Base-by-base conservation (phyloP, 37 sponge, comb jelly and placozoan species). In the Corticium candelabrum region DNA sequence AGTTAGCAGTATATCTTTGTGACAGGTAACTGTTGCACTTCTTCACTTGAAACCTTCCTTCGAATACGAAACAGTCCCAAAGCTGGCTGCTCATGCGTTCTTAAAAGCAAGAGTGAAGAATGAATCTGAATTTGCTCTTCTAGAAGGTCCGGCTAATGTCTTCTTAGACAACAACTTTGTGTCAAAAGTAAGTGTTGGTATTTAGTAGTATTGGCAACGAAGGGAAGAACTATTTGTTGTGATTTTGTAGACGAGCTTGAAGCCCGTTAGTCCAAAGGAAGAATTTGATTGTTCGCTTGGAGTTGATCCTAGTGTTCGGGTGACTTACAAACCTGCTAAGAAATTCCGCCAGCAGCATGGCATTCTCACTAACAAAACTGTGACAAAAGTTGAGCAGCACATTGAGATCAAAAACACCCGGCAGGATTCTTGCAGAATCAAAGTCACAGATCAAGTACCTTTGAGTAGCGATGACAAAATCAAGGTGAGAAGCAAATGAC, bases 381-480 rank as follows among this genome's bases (percentile, higher is more conserved):
- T n/a, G 35, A 7, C 21, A 4, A 70, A 70, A 32, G 4, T 29
- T 29, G 79, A 78, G 33, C 94, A 93, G 81, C 85, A 83, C 37
- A 89, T 91, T n/a, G 88, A 93, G 67, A 80, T 93, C 41, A 40
- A 62, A 41, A 93, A 89, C 90, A 77, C 69, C 3, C 74, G 86
- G 21, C 35, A 21, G 27, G 94, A 93, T 27, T 75, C 87, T 1
- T 79, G 84, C 29, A 80, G 41, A n/a, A 77, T 93, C 67, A 69
- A 77, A 11, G 87, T 89, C 67, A 76, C 74, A 36, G 94, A 93
- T 76, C 94, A 93, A 38, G 70, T 93, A 4, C 94, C 94, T 3
- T 77, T 78, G 57, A 89, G 90, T 50, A 36, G 78, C 27, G 94
- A 93, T 68, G 89, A 89, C 37, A 93, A 89, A 76, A 84, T 93